phyloP scores from a whole-genome alignment of 2,888 invertebrate genomes.

The Slavum lentiscoides region DNA sequence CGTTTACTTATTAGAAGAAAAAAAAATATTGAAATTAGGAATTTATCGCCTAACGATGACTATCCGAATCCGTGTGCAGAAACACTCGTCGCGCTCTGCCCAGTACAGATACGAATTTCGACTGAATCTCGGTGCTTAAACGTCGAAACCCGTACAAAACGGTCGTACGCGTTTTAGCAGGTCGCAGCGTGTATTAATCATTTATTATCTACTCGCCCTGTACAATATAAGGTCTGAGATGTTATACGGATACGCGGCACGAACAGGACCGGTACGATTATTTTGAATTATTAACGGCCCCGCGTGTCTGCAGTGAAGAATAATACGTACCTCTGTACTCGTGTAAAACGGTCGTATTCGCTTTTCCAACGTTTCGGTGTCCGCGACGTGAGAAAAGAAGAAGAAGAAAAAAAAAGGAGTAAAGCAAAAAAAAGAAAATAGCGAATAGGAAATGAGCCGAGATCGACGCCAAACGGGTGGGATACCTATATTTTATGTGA shows the following conservation, averaged over 20 bases:
- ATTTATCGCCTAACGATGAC: no score
- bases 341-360: not conserved
- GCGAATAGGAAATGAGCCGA: not conserved
- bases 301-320: not conserved
- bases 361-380: constrained; percentile 6
- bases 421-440: not conserved
- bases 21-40: no score
- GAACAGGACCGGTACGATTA: not conserved
- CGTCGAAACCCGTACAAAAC: no score
- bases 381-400: no score
- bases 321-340: no score
- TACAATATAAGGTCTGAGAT: not conserved
- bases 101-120: no score
- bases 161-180: not conserved
- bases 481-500: constrained; percentile 10
- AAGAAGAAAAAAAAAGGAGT: not conserved
- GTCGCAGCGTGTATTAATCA: not conserved
- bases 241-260: no score
- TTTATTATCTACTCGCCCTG: not conserved
- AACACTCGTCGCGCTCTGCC: no score
- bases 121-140: no score
- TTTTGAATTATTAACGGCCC: constrained; percentile 35
- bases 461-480: not conserved
- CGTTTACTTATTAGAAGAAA: no score
- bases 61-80: no score